Evolutionary conservation across 2,113 vertebrate species (phyloP), one percentile per base, ranked within the genome.

Genomic region (Naja naja): DNA sequence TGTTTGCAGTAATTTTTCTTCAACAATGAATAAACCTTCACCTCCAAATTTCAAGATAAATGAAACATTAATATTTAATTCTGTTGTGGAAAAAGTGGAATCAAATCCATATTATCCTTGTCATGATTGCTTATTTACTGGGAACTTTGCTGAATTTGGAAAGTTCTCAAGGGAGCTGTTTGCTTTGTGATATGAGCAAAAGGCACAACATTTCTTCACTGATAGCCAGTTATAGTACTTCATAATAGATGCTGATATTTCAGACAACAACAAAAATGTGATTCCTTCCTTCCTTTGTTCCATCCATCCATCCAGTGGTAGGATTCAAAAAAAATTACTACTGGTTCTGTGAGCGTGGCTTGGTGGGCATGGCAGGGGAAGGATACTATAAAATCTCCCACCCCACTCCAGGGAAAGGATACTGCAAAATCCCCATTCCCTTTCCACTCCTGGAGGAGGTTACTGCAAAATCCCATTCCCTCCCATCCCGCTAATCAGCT

Each of bases 61-160:
- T 11, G 64, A 11, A 95, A 93, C 69, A 91, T 96, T 95, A 94
- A 86, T 95, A 43, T 94, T 85, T 54, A 93, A 81, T 74, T 95
- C 45, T 95, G 49, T 58, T 10, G 49, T 5, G 52, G 22, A 88
- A 91, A 39, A 10, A 85, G 20, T 88, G 69, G 60, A 43, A 91
- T 90, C 92, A 14, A 64, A 56, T 88, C 43, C 89, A 30, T 55
- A 12, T 93, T 90, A 55, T 14, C 90, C 94, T 93, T 93, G 14
- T 89, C 60, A 53, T 86, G 9, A 58, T 91, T 45, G 92, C 14
- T 0, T 55, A 81, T 45, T 3, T 94, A n/a, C 20, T 91, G 10
- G 18, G 58, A 2, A 7, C 91, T 85, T 91, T 92, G 87, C 60
- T 93, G 47, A 30, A 60, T 74, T 58, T 92, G 93, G 88, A 30